phyloP scores from a whole-genome alignment of 53 echinoderm and acorn worm genomes.

The Paracentrotus lividus region DNA sequence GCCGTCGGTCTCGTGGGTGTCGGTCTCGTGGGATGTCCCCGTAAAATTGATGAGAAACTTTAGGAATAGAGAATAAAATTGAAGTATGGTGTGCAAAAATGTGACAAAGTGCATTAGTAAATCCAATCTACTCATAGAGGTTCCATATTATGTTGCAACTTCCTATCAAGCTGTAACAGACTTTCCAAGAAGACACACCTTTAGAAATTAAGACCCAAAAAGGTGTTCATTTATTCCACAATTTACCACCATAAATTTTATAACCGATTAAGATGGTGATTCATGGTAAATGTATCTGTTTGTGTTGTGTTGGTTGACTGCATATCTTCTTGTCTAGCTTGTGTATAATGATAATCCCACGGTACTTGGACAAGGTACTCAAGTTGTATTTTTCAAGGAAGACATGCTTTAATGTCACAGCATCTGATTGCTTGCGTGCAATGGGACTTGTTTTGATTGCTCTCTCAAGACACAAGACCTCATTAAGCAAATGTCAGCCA shows the following conservation, averaged over 20 bases:
- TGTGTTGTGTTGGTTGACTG: background rate
- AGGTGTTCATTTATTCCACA: background rate
- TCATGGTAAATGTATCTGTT: too few relatives aligned
- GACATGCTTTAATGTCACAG: background rate
- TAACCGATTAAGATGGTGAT: background rate
- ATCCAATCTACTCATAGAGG: background rate
- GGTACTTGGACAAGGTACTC: background rate
- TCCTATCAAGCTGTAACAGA: background rate
- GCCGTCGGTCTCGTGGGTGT: too few relatives aligned
- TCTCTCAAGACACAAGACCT: slow-evolving; percentile 1
- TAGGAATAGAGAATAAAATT: background rate
- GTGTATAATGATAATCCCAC: background rate
- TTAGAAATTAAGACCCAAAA: background rate
- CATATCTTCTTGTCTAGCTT: background rate
- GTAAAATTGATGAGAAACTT: background rate
- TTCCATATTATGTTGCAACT: background rate
- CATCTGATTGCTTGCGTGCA: slow-evolving; percentile 36
- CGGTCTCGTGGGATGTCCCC: too few relatives aligned
- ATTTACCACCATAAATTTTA: background rate
- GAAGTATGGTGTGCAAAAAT: background rate
- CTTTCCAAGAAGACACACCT: background rate
- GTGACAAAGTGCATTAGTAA: background rate
- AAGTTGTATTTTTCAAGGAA: background rate
- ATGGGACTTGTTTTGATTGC: slow-evolving; percentile 51
- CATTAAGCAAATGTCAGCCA: slow-evolving; percentile 49